Conservation (phyloP, 2,888 invertebrate species). For the Aproaerema taeniolella region DNA sequence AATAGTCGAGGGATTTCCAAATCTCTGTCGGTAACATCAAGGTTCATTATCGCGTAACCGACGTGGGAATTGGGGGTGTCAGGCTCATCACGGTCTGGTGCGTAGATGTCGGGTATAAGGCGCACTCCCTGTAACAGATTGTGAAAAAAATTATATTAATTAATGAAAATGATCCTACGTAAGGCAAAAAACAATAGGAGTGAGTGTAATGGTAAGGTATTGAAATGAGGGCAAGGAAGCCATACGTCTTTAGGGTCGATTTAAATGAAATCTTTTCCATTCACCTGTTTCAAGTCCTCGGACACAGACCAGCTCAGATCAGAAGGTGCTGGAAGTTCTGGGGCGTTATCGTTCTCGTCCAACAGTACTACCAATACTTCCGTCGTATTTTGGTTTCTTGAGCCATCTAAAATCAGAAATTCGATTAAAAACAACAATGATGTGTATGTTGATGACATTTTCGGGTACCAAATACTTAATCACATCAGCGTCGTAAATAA, state of each 20-base stretch:
- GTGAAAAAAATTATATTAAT: neutral
- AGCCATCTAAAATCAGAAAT: slow-evolving; percentile 51
- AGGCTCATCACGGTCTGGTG: slow-evolving; percentile 74
- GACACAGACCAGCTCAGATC: slow-evolving; percentile 44
- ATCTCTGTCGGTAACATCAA: slow-evolving; percentile 38
- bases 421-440: too few species aligned
- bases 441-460: too few species aligned
- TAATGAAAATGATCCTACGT: too few species aligned
- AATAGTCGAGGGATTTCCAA: slow-evolving; percentile 45
- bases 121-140: slow-evolving; percentile 36
- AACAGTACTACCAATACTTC: slow-evolving; percentile 64
- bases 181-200: neutral
- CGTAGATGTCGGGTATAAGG: slow-evolving; percentile 50
- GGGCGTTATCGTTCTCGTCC: slow-evolving; percentile 81
- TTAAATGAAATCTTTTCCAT: too few species aligned
- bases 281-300: slow-evolving; percentile 44
- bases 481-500: too few species aligned
- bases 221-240: too few species aligned
- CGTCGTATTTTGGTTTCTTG: slow-evolving; percentile 46
- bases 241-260: too few species aligned
- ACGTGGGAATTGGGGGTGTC: slow-evolving; percentile 72
- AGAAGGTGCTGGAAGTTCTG: slow-evolving; percentile 54
- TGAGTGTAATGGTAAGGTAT: too few species aligned
- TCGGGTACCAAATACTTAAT: too few species aligned
- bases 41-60: slow-evolving; percentile 57